Conservation (phyloP, 2,113 vertebrate species). For the Bambusicola thoracicus region DNA sequence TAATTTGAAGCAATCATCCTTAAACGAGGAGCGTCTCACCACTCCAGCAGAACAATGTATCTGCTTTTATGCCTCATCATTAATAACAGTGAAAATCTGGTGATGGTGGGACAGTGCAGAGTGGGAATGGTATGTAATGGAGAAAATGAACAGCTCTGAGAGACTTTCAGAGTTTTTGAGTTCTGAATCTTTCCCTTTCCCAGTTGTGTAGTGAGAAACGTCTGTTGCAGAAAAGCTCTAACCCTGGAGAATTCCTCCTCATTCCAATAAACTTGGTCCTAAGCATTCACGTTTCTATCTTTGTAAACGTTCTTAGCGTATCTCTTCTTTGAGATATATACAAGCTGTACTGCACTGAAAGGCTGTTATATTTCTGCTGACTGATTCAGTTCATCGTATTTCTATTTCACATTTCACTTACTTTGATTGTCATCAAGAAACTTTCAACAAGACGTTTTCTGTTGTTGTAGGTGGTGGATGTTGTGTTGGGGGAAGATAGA, state of each 20-base stretch:
- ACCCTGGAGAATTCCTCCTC: background rate
- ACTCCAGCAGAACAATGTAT: fast-evolving
- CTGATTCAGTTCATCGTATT: background rate
- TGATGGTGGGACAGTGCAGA: fast-evolving
- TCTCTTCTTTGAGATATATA: conserved; percentile 9
- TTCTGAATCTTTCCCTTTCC: background rate
- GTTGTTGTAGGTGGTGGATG: background rate
- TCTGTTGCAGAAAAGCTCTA: background rate
- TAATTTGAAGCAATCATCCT: background rate
- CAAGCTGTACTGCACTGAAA: background rate
- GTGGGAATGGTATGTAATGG: background rate
- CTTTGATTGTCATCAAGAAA: background rate
- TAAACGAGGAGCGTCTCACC: background rate
- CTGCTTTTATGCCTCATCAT: background rate
- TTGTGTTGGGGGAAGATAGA: background rate
- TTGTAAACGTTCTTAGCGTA: background rate
- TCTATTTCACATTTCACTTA: background rate
- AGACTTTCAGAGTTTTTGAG: background rate
- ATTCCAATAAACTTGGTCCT: background rate
- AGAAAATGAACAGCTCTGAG: background rate
- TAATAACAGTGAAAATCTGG: background rate
- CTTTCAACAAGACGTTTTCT: background rate
- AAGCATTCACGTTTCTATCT: background rate
- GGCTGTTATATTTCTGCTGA: background rate
- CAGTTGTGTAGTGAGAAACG: background rate